Evolutionary conservation across 2,797 vertebrate genomes (phyloP).

Genomic region (Arnoldichthys spilopterus): DNA sequence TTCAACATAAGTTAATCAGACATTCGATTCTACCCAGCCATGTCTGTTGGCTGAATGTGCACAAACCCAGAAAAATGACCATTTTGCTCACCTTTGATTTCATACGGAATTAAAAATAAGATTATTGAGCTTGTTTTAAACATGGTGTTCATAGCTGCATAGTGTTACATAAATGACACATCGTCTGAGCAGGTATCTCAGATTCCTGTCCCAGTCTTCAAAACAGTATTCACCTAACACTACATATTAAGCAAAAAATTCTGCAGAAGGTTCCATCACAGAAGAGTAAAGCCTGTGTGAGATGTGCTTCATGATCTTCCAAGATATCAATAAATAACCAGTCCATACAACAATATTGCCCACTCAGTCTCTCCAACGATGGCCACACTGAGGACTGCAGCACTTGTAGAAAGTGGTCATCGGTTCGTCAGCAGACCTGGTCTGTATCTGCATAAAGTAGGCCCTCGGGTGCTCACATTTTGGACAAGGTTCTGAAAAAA

Average conservation of each 20-base stretch:
- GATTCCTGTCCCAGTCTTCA: background rate
- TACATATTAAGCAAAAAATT: background rate
- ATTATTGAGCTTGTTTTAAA: background rate
- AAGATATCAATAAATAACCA: conserved; percentile 4
- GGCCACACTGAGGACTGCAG: conserved; percentile 89
- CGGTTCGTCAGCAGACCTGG: conserved; percentile 95
- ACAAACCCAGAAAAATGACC: background rate
- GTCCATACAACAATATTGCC: background rate
- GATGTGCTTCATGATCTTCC: background rate
- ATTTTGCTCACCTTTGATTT: background rate
- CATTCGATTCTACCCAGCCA: too few relatives aligned
- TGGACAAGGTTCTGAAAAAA: conserved; percentile 87
- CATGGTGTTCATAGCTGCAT: background rate
- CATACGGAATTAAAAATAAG: background rate
- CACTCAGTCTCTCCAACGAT: conserved; percentile 91
- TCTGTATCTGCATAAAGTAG: conserved; percentile 99
- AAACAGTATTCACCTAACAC: background rate
- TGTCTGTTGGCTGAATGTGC: too few relatives aligned
- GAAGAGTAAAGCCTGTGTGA: background rate
- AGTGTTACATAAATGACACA: background rate
- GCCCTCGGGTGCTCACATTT: conserved; percentile 94
- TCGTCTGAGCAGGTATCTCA: background rate
- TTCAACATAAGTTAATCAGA: too few relatives aligned
- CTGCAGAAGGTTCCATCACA: background rate
- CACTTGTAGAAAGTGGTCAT: conserved; percentile 99